phyloP scores from a whole-genome alignment of 2,113 vertebrate genomes.

The Cryptotis parvus region DNA sequence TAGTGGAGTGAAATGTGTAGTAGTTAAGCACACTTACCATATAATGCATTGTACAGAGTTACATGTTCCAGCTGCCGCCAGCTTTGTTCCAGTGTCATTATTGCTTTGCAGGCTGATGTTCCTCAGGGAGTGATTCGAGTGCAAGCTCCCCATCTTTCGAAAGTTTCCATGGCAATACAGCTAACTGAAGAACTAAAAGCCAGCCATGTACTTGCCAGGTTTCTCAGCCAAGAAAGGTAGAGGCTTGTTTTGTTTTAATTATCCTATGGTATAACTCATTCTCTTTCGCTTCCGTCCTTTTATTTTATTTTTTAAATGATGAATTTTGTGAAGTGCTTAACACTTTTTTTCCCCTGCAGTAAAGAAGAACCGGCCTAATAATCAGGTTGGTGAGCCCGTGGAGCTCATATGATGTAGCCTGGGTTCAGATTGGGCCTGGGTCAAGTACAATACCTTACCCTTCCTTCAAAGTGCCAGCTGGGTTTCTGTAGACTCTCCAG shows the following conservation, averaged over 20 bases:
- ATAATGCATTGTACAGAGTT: slow-evolving; percentile 73
- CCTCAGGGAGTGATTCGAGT: slow-evolving; percentile 95
- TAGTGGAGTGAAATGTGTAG: slow-evolving; percentile 73
- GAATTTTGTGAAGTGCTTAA: neutral
- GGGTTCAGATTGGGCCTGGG: neutral
- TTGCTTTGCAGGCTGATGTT: slow-evolving; percentile 89
- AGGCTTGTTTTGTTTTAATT: slow-evolving; percentile 64
- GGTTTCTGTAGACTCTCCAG: neutral
- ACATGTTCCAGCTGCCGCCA: slow-evolving; percentile 82
- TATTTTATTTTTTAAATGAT: neutral
- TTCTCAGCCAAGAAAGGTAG: slow-evolving; percentile 96
- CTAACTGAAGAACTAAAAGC: slow-evolving; percentile 96
- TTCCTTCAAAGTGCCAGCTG: neutral
- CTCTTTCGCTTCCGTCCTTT: neutral
- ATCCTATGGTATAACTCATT: slow-evolving; percentile 14
- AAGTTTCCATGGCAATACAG: slow-evolving; percentile 97
- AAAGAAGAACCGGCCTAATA: neutral
- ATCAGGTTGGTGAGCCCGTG: neutral
- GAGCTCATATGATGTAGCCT: neutral
- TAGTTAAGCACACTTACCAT: slow-evolving; percentile 78
- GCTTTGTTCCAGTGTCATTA: slow-evolving; percentile 85
- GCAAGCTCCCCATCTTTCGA: slow-evolving; percentile 96
- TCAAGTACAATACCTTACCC: neutral
- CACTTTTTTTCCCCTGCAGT: neutral
- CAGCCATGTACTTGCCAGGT: slow-evolving; percentile 93